Base-by-base conservation (phyloP, 2,797 vertebrate genomes). In the Bucorvus abyssinicus region DNA sequence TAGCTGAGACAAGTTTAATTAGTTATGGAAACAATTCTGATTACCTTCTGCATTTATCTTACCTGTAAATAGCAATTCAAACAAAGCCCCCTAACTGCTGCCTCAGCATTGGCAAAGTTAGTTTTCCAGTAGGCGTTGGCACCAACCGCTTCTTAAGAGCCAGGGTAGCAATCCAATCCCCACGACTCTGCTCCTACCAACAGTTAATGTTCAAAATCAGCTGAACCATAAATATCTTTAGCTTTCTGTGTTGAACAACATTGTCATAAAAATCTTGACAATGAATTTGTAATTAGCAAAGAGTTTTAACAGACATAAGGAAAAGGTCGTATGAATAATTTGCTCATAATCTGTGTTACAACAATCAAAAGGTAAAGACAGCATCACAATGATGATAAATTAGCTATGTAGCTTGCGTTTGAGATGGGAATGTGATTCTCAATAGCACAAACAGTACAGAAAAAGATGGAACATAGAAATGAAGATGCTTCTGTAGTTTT, bases 321-420 rank as follows among this genome's bases (percentile, higher is more conserved):
- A 65, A 94, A 94, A 94, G 81, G 73, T 94, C 84, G 79, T 49
- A 40, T 69, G 80, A 92, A 94, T 69, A 82, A 90, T 82, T 70
- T 75, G 14, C 67, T 84, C 57, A 75, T 80, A 92, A 86, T 61
- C 69, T 80, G 12, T 92, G 47, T 92, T 93, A 84, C 87, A 70
- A 75, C 30, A 93, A 94, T 55, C 40, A 80, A 89, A 94, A 89
- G 47, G 49, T 76, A 94, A 87, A 94, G 68, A 68, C 24, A 61
- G 65, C 49, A 5, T 65, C 68, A 63, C 75, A 83, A 15, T 69
- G 76, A 65, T 78, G 64, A 83, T 49, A 76, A 89, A 34, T 29
- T 55, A 59, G 52, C 52, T 67, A 49, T 22, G 23, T 34, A 60
- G 32, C 42, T 32, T 14, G 36, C 21, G 32, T 83, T 93, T 86